Evolutionary conservation across 2,113 vertebrate genomes (phyloP).

Genomic region (Atrichornis clamosus): DNA sequence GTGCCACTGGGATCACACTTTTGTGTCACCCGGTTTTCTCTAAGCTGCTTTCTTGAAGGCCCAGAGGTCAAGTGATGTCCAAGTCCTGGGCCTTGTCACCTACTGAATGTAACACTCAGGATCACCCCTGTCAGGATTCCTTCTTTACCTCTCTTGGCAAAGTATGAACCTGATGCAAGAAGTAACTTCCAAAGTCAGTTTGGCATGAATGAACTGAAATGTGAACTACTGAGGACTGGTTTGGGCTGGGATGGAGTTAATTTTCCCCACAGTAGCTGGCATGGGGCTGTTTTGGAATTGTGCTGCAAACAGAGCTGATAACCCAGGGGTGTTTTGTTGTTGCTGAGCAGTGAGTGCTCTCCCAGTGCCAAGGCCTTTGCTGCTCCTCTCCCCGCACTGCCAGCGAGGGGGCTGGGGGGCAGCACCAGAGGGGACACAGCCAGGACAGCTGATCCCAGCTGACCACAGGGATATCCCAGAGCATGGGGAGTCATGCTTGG

Average conservation of each 20-base stretch:
- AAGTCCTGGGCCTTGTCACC: neutral
- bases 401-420: neutral
- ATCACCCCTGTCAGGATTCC: neutral
- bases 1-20: neutral
- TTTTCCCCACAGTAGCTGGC: neutral
- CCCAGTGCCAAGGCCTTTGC: neutral
- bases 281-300: neutral
- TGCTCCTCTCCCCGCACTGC: neutral
- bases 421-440: neutral
- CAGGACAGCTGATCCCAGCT: neutral
- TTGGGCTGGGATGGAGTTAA: neutral
- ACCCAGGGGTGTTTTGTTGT: neutral
- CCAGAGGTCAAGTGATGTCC: neutral
- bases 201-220: neutral
- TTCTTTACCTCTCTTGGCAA: neutral
- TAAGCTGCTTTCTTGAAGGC: neutral
- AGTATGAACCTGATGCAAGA: neutral
- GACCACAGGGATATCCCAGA: neutral
- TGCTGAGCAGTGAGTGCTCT: neutral
- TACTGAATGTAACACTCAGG: neutral
- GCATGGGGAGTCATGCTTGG: accelerated
- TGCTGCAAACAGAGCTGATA: neutral
- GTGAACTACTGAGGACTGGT: neutral
- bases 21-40: neutral
- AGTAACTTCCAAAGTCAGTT: neutral